Base-by-base conservation (phyloP, 2,888 invertebrate genomes). In the Phengaris alcon region DNA sequence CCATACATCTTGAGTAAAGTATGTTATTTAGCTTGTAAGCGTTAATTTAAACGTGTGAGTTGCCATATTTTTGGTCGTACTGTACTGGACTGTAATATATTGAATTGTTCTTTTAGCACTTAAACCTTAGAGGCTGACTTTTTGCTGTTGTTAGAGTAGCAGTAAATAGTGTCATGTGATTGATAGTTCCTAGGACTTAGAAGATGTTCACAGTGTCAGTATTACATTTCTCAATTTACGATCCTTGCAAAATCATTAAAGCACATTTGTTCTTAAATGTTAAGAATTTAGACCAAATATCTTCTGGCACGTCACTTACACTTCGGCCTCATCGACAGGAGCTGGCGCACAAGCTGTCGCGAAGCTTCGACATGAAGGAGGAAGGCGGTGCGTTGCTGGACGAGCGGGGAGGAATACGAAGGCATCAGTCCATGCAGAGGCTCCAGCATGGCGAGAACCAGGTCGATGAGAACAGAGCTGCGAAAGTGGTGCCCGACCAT, bases 301-400 rank as follows among this genome's bases (percentile, higher is more conserved):
- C 8, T 13, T 6, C 12, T 35, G 44, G 57, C 9, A 46, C 13
- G 54, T 12, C 55, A 22, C 22, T 73, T 15, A 15, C 15, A 69
- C 48, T 12, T n/a, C 13, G 10, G 8, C 46, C n/a, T n/a, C n/a
- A 69, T 79, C 76, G 77, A 79, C 95, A 97, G 97, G 97, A 97
- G 94, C 94, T 97, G 93, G 97, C 97, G 85, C 97, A 97, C 94
- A 97, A 97, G 93, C 93, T 97, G 83, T 97, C 97, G 81, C 94
- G 97, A 86, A 97, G 97, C 93, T 97, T 97, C 94, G 97, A 97
- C 93, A 97, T 97, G 97, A 97, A 97, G 91, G 97, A 97, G 84
- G 97, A 97, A 82, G 95, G 96, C 82, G 95, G 96, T 78, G 95
- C 96, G 78, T 90, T 97, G 87, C 94, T 96, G 84, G 95, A 95